Conservation (phyloP, 1,140 invertebrate species). For the Zophobas morio region DNA sequence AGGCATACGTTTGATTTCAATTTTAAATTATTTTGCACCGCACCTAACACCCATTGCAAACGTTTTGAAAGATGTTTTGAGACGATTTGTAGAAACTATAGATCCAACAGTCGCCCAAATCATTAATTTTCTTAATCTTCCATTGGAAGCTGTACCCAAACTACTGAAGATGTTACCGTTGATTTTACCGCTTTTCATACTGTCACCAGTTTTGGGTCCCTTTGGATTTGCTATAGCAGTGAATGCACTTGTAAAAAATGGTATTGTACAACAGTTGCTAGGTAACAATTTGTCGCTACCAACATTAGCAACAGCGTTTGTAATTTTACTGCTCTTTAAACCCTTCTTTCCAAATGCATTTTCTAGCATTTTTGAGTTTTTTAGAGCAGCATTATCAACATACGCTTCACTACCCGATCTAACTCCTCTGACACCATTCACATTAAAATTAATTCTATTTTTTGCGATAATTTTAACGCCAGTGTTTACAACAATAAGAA, state of each 20-base stretch:
- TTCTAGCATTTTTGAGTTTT: background rate
- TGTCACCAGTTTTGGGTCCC: background rate
- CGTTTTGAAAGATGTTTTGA: slow-evolving; percentile 9
- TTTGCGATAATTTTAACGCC: slow-evolving; percentile 3
- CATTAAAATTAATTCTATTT: background rate
- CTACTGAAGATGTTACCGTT: slow-evolving; percentile 9
- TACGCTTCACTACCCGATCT: slow-evolving; percentile 9
- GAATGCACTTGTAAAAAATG: slow-evolving; percentile 7
- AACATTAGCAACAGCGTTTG: slow-evolving; percentile 6
- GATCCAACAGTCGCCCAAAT: slow-evolving; percentile 2
- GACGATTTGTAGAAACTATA: background rate
- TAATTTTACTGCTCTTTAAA: slow-evolving; percentile 7
- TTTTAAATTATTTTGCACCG: slow-evolving; percentile 9
- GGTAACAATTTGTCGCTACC: slow-evolving; percentile 33
- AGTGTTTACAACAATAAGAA: background rate
- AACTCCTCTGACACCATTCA: background rate
- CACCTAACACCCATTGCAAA: background rate
- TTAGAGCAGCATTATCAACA: background rate
- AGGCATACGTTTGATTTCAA: background rate
- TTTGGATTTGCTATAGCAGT: background rate
- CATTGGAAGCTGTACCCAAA: background rate
- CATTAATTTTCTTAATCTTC: slow-evolving; percentile 6
- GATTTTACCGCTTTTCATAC: slow-evolving; percentile 2
- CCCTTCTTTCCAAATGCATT: slow-evolving; percentile 3
- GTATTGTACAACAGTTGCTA: slow-evolving; percentile 24